phyloP scores from a whole-genome alignment of 2,797 vertebrate species.

The Acrossocheilus wenchowensis region DNA sequence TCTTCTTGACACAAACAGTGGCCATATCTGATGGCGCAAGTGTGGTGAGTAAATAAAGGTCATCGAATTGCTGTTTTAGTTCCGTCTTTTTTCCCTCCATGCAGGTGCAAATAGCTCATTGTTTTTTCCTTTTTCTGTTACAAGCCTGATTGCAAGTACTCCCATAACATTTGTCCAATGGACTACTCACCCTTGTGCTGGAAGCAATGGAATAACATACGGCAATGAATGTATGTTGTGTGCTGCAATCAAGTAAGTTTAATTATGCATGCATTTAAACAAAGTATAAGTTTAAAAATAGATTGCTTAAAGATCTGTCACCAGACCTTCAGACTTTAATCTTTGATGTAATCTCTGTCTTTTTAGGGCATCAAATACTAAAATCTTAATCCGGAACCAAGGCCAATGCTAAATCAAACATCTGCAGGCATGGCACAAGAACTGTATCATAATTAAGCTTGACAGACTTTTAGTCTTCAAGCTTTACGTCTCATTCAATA shows the following conservation, averaged over 20 bases:
- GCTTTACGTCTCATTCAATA: neutral
- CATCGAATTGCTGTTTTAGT: neutral
- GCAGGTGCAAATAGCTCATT: neutral
- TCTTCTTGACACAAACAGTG: neutral
- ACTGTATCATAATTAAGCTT: neutral
- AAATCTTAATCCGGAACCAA: neutral
- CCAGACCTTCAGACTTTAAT: neutral
- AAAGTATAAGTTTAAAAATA: neutral
- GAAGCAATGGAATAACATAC: slow-evolving; percentile 52
- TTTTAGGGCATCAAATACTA: neutral
- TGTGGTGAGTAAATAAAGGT: neutral
- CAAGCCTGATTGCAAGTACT: slow-evolving; percentile 43
- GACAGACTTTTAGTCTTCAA: neutral
- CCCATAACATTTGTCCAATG: slow-evolving; percentile 24
- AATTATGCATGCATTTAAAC: neutral
- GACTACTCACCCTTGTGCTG: slow-evolving; percentile 55
- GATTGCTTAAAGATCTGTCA: neutral
- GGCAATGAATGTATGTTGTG: slow-evolving; percentile 60
- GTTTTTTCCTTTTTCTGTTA: neutral
- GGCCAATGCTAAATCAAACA: neutral
- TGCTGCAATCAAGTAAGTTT: neutral
- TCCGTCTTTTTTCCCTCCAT: neutral
- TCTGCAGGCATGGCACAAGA: neutral
- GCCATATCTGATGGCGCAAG: neutral
- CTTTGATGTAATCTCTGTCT: neutral